Conservation (phyloP, 2,113 vertebrate species). For the Paracyprichromis sp. region DNA sequence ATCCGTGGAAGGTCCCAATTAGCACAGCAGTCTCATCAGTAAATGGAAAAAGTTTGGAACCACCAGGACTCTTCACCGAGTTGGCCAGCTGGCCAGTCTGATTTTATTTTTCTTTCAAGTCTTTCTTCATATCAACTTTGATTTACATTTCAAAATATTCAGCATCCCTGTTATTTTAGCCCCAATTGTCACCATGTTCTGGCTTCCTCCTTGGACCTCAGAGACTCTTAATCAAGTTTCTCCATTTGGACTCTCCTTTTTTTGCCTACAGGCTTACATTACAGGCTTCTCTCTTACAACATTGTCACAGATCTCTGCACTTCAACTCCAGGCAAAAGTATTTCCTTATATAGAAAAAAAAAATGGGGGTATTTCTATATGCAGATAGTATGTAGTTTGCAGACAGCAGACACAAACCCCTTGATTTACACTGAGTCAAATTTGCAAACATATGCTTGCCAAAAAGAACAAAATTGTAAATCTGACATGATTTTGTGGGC, state of each 20-base stretch:
- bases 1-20: not conserved
- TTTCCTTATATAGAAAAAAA: not conserved
- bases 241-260: not conserved
- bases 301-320: not conserved
- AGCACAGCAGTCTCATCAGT: not conserved
- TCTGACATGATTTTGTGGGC: not conserved
- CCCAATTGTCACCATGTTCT: not conserved
- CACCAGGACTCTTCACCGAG: not conserved
- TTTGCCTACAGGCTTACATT: not conserved
- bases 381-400: not conserved
- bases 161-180: not conserved
- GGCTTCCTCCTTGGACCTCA: not conserved
- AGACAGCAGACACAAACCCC: not conserved
- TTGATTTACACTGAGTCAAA: not conserved
- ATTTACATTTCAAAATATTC: not conserved
- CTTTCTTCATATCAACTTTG: not conserved
- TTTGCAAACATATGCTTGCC: fast-evolving
- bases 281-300: not conserved
- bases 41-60: not conserved
- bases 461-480: not conserved
- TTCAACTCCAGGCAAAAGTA: not conserved
- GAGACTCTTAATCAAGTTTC: not conserved
- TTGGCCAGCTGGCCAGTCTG: not conserved
- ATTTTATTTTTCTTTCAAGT: not conserved
- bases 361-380: not conserved